A percentile compares a stretch with the other conserved stretches of the same genome.
These are phyloP conservation scores for Vanacampus margaritifer DNA, from an alignment of 2,113 vertebrate genomes.

Conservation along the genomic window DNA sequence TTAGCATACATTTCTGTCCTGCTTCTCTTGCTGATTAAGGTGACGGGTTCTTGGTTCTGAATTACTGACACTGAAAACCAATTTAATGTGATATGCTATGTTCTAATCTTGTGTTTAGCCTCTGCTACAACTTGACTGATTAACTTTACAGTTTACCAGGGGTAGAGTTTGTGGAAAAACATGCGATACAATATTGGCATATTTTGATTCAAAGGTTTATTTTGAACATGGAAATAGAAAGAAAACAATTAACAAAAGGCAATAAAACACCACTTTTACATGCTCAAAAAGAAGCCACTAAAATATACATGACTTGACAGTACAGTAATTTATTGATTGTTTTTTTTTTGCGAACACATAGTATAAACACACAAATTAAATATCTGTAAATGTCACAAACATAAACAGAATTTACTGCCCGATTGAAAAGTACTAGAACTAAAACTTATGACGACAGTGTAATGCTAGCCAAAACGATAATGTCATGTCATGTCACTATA, in stretches of 20 bases:
- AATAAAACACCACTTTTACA: too few relatives aligned
- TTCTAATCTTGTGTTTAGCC: not conserved
- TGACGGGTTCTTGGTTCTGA: conserved; percentile 24
- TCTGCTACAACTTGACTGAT: not conserved
- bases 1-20: not conserved
- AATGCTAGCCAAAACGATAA: not conserved
- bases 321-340: too few relatives aligned
- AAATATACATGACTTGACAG: too few relatives aligned
- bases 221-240: too few relatives aligned
- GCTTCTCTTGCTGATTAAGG: not conserved
- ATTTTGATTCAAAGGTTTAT: not conserved
- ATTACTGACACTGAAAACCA: not conserved
- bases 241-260: too few relatives aligned
- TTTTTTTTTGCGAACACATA: too few relatives aligned
- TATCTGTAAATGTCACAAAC: too few relatives aligned
- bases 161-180: not conserved
- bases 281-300: too few relatives aligned
- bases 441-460: not conserved
- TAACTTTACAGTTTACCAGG: not conserved
- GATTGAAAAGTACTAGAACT: not conserved
- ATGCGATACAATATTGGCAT: not conserved
- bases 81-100: not conserved
- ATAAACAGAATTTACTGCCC: too few relatives aligned
- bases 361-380: too few relatives aligned
- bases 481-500: too few relatives aligned